Conservation (phyloP, 2,888 invertebrate species). For the Eucriotettix oculatus region DNA sequence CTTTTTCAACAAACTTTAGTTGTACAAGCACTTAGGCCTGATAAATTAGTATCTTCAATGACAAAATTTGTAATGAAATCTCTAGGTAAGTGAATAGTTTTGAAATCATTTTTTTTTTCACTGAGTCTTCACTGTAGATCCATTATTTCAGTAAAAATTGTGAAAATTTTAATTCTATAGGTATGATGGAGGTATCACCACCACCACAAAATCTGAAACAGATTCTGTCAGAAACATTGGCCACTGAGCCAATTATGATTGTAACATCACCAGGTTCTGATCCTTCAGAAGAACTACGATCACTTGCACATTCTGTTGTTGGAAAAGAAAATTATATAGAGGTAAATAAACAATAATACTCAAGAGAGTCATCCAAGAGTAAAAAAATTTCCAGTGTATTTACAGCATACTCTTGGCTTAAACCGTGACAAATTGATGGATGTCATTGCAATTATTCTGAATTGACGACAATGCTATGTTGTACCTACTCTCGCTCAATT, state of each 20-base stretch:
- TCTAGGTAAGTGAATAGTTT: constrained; percentile 30
- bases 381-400: too few species aligned
- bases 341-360: constrained; percentile 2
- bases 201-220: constrained; percentile 38
- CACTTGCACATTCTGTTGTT: constrained; percentile 37
- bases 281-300: constrained; percentile 65
- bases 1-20: constrained; percentile 69
- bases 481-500: too few species aligned
- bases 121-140: too few species aligned
- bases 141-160: too few species aligned
- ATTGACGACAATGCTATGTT: too few species aligned
- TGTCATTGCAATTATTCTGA: too few species aligned
- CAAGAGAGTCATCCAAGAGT: too few species aligned
- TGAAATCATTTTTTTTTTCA: too few species aligned
- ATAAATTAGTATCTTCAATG: constrained; percentile 61
- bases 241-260: constrained; percentile 59
- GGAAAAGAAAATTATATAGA: constrained; percentile 20
- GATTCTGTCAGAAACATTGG: constrained; percentile 35
- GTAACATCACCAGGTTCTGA: constrained; percentile 81
- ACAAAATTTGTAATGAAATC: constrained; percentile 49
- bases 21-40: constrained; percentile 67
- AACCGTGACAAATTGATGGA: too few species aligned
- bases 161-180: constrained; percentile 19
- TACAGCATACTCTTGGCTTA: too few species aligned
- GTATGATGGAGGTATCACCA: constrained; percentile 36